These are phyloP conservation scores for Chaetogeoica ovagalla DNA, from an alignment of 2,888 invertebrate genomes.

Conservation along the genomic window DNA sequence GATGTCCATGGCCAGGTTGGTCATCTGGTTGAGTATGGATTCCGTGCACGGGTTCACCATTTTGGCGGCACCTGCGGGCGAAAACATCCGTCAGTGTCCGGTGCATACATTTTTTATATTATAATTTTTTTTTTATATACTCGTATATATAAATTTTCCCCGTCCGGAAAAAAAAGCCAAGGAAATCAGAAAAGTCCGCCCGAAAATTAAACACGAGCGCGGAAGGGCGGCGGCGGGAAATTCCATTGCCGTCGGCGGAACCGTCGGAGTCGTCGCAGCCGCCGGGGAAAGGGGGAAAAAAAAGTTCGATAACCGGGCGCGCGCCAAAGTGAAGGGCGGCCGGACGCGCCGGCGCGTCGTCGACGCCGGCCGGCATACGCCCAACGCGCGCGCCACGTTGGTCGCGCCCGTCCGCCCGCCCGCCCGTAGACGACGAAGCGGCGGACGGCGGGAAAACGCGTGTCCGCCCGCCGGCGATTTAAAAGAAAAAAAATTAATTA, in stretches of 20 bases:
- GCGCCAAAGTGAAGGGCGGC: constrained; percentile 53
- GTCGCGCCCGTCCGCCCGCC: neutral
- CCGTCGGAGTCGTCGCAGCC: too few relatives aligned
- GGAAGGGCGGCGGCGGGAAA: neutral
- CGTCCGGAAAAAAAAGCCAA: too few relatives aligned
- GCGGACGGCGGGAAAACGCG: constrained; percentile 24
- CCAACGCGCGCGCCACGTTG: constrained; percentile 52
- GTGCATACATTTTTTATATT: too few relatives aligned
- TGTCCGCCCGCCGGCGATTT: neutral
- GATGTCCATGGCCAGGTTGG: constrained; percentile 52
- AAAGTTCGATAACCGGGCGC: constrained; percentile 47
- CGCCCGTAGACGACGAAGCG: neutral
- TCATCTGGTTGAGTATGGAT: constrained; percentile 48
- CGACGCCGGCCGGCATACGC: constrained; percentile 50
- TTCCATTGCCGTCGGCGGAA: neutral
- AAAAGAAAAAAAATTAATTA: too few relatives aligned
- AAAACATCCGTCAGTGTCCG: neutral
- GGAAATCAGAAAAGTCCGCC: too few relatives aligned
- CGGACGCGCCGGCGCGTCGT: constrained; percentile 46
- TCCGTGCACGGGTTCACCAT: constrained; percentile 53
- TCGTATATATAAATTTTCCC: too few relatives aligned
- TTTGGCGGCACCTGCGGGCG: constrained; percentile 43
- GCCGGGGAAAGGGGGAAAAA: constrained; percentile 20
- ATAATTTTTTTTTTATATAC: too few relatives aligned
- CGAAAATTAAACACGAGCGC: too few relatives aligned